phyloP scores from a whole-genome alignment of 2,113 vertebrate species.

The Oryzias javanicus region DNA sequence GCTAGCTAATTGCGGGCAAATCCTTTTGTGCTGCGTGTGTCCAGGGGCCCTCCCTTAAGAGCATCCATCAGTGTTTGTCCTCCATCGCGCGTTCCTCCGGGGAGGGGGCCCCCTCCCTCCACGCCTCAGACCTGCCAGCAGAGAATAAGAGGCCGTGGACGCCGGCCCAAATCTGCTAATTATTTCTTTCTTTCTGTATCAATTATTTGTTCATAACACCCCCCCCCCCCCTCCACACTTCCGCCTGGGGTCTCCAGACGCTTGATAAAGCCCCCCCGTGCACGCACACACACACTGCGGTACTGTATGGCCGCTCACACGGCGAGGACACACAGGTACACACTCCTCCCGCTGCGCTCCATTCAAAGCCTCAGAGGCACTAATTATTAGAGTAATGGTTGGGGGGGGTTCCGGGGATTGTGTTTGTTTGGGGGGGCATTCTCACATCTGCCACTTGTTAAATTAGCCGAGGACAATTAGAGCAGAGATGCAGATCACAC shows the following conservation, averaged over 20 bases:
- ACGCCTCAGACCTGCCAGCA: conserved; percentile 61
- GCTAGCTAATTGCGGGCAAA: conserved; percentile 74
- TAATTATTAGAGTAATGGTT: conserved; percentile 82
- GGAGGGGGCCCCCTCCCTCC: conserved; percentile 46
- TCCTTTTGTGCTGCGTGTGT: conserved; percentile 74
- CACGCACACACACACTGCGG: conserved; percentile 14
- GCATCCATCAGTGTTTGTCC: conserved; percentile 75
- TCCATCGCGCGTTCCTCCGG: conserved; percentile 60
- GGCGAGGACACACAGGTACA: conserved; percentile 38
- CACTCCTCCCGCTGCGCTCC: conserved; percentile 61
- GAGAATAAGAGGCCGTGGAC: conserved; percentile 68
- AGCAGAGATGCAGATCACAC: conserved; percentile 22
- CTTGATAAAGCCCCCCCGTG: conserved; percentile 68
- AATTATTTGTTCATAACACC: conserved; percentile 80
- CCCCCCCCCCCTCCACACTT: conserved; percentile 55
- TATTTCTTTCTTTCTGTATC: conserved; percentile 81
- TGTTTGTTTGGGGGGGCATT: conserved; percentile 40
- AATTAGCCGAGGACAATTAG: conserved; percentile 71
- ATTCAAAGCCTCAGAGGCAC: conserved; percentile 79
- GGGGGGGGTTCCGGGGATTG: conserved; percentile 61
- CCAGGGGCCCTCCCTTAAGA: conserved; percentile 75
- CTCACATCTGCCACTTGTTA: conserved; percentile 79
- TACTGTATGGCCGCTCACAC: conserved; percentile 23
- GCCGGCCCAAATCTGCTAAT: conserved; percentile 78
- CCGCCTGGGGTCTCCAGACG: conserved; percentile 71